These are phyloP conservation scores for Ophioninae sp. DNA, from an alignment of 2,888 invertebrate species.

Conservation along the genomic window DNA sequence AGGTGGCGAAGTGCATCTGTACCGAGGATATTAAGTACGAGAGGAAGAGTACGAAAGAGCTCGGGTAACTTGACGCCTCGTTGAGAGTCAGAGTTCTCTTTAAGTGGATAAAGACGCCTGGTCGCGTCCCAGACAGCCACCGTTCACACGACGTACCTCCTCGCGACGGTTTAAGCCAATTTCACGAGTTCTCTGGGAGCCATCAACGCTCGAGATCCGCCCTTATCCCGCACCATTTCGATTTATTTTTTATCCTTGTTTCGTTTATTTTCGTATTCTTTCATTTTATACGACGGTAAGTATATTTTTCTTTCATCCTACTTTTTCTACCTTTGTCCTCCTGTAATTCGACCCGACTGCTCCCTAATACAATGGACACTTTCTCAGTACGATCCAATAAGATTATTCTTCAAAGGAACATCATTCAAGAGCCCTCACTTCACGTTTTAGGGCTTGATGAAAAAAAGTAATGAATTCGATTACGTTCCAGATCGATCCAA, in stretches of 20 bases:
- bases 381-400: conserved; percentile 5
- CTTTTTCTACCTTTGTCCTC: conserved; percentile 52
- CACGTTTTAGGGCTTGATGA: not conserved
- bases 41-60: conserved; percentile 26
- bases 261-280: conserved; percentile 29
- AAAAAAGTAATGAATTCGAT: conserved; percentile 20
- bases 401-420: conserved; percentile 43
- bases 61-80: conserved; percentile 54
- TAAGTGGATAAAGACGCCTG: conserved; percentile 71
- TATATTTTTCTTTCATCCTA: conserved; percentile 53
- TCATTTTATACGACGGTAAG: conserved; percentile 34
- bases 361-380: conserved; percentile 15
- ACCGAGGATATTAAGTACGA: conserved; percentile 25
- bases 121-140: conserved; percentile 52
- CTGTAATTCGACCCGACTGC: conserved; percentile 52
- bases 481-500: not conserved
- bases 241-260: conserved; percentile 33
- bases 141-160: conserved; percentile 63
- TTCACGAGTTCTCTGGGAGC: conserved; percentile 65
- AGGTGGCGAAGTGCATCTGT: not conserved
- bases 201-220: conserved; percentile 51
- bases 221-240: conserved; percentile 31
- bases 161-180: conserved; percentile 71
- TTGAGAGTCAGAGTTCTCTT: conserved; percentile 54
- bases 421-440: conserved; percentile 6